Conservation (phyloP, 2,113 vertebrate species). For the Anguilla rostrata region DNA sequence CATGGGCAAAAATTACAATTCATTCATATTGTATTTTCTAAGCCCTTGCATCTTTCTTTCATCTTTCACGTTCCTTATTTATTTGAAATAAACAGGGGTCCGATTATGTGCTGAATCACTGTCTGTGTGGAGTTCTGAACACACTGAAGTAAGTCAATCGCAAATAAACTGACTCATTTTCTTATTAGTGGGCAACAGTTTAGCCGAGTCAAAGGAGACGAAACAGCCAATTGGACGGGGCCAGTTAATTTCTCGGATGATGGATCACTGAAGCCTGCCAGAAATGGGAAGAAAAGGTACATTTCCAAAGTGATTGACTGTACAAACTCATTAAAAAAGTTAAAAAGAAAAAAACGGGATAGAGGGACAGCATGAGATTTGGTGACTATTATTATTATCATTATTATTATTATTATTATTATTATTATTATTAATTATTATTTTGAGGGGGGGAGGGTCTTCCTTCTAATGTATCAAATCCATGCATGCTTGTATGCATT, state of each 20-base stretch:
- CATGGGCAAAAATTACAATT: slow-evolving; percentile 5
- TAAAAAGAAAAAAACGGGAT: slow-evolving; percentile 5
- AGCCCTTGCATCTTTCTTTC: slow-evolving; percentile 15
- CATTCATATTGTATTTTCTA: slow-evolving; percentile 16
- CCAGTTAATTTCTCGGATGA: slow-evolving; percentile 93
- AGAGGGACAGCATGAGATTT: slow-evolving; percentile 17
- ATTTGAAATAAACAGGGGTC: slow-evolving; percentile 21
- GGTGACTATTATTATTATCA: slow-evolving; percentile 34
- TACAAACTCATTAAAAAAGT: slow-evolving; percentile 53
- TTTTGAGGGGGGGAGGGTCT: slow-evolving; percentile 22
- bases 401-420: not conserved
- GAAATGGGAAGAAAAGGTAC: slow-evolving; percentile 97
- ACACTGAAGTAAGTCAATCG: slow-evolving; percentile 50
- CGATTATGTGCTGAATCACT: slow-evolving; percentile 46
- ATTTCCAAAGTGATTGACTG: slow-evolving; percentile 60
- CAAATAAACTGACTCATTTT: slow-evolving; percentile 91
- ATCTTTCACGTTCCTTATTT: not conserved
- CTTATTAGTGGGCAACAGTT: slow-evolving; percentile 96
- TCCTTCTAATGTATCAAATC: slow-evolving; percentile 27
- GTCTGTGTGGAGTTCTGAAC: slow-evolving; percentile 40
- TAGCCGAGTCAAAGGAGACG: slow-evolving; percentile 96
- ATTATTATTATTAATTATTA: not conserved
- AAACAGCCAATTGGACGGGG: slow-evolving; percentile 94
- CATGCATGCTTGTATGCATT: slow-evolving; percentile 21
- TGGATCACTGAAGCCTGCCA: slow-evolving; percentile 87